Conservation (phyloP, 2,888 invertebrate genomes). For the Catocala fraxini region DNA sequence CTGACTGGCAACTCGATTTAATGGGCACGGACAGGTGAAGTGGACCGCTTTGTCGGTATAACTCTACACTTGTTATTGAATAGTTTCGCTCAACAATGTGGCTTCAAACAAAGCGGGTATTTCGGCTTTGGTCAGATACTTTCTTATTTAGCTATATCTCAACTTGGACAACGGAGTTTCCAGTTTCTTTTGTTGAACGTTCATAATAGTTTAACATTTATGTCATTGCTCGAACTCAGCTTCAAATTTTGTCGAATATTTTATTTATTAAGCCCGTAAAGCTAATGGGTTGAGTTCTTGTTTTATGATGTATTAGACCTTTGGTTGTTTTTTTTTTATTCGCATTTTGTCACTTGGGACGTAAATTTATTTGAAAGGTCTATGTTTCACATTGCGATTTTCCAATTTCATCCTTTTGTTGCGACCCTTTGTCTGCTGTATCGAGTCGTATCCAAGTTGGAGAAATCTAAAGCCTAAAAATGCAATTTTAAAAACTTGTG, state of each 20-base stretch:
- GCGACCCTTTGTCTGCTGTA: slow-evolving; percentile 13
- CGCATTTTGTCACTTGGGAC: too few species aligned
- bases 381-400: slow-evolving; percentile 7
- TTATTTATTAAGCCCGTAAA: slow-evolving; percentile 17
- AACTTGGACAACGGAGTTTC: slow-evolving; percentile 32
- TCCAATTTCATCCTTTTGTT: slow-evolving; percentile 9
- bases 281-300: slow-evolving; percentile 18
- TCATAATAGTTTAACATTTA: slow-evolving; percentile 30
- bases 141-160: slow-evolving; percentile 44
- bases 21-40: slow-evolving; percentile 45
- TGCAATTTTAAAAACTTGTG: slow-evolving; percentile 16
- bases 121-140: slow-evolving; percentile 45
- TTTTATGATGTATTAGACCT: not conserved
- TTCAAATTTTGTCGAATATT: slow-evolving; percentile 16
- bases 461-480: slow-evolving; percentile 17
- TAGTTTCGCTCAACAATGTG: slow-evolving; percentile 67
- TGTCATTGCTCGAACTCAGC: slow-evolving; percentile 29
- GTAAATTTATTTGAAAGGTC: slow-evolving; percentile 4
- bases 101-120: slow-evolving; percentile 54
- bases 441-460: slow-evolving; percentile 15
- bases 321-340: not conserved
- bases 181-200: slow-evolving; percentile 39
- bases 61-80: slow-evolving; percentile 65
- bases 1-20: slow-evolving; percentile 40
- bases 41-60: slow-evolving; percentile 41